Evolutionary conservation across 1,140 invertebrate genomes (phyloP).

Genomic region (Protaetia brevitarsis): DNA sequence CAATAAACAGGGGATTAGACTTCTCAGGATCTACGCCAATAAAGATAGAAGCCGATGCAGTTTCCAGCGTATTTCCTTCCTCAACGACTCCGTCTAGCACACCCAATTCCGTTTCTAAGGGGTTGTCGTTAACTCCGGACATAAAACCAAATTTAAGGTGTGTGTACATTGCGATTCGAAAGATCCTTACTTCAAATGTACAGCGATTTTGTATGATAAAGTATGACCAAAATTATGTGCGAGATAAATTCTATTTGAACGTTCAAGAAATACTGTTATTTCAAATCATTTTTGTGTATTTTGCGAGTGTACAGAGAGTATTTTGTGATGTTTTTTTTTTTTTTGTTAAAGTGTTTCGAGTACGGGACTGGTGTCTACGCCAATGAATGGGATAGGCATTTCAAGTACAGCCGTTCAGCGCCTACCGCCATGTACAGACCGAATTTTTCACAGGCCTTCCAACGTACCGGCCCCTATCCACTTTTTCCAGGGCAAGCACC

Average conservation of each 20-base stretch:
- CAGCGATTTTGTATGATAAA: too few relatives aligned
- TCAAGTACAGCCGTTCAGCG: slow-evolving; percentile 55
- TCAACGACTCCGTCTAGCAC: slow-evolving; percentile 45
- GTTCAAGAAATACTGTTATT: too few relatives aligned
- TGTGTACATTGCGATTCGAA: background rate
- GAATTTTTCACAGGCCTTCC: slow-evolving; percentile 68
- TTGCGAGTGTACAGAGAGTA: background rate
- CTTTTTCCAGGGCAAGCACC: slow-evolving; percentile 44
- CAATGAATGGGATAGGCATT: slow-evolving; percentile 54
- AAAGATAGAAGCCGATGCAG: slow-evolving; percentile 42
- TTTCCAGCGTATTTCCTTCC: slow-evolving; percentile 39
- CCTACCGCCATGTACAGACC: slow-evolving; percentile 66
- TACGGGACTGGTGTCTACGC: slow-evolving; percentile 38
- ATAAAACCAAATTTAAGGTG: slow-evolving; percentile 42
- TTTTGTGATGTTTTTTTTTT: background rate
- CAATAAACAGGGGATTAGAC: slow-evolving; percentile 42
- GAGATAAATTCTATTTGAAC: too few relatives aligned
- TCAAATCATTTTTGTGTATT: background rate
- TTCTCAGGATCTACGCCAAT: slow-evolving; percentile 39
- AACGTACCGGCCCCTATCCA: slow-evolving; percentile 49
- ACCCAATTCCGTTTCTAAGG: slow-evolving; percentile 43
- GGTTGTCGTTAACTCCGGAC: slow-evolving; percentile 40
- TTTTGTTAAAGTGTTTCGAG: slow-evolving; percentile 40
- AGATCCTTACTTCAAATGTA: background rate
- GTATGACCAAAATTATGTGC: too few relatives aligned